phyloP scores from a whole-genome alignment of 2,888 invertebrate species.

The Aleiodes testaceus region DNA sequence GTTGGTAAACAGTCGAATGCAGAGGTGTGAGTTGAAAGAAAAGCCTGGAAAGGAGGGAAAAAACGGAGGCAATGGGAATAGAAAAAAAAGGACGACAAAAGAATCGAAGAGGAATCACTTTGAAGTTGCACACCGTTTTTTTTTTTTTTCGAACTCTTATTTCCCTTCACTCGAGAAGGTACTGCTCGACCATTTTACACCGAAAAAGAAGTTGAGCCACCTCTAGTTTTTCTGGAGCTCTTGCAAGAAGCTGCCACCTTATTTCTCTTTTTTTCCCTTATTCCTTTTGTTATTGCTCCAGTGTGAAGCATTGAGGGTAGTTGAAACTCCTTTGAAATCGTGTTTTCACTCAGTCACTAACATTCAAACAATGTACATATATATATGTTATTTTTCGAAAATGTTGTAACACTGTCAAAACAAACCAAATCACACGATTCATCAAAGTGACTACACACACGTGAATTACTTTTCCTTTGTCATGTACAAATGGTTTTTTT shows the following conservation, averaged over 20 bases:
- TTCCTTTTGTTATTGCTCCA: constrained; percentile 1
- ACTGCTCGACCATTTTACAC: constrained; percentile 17
- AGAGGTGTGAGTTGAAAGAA: not conserved
- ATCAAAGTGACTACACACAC: constrained; percentile 28
- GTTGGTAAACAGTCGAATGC: constrained; percentile 12
- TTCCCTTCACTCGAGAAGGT: constrained; percentile 20
- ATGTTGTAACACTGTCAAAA: constrained; percentile 26
- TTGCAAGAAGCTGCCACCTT: not conserved
- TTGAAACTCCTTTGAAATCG: constrained; percentile 21
- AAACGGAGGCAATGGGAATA: not conserved
- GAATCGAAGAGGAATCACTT: constrained; percentile 31
- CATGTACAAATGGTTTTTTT: not conserved
- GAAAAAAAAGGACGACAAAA: not conserved
- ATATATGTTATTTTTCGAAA: not conserved
- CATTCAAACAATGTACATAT: constrained; percentile 20
- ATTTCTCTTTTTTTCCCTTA: constrained; percentile 9
- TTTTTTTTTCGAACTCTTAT: constrained; percentile 10
- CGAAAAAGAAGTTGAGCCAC: constrained; percentile 18
- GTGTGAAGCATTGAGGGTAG: constrained; percentile 15
- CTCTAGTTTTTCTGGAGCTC: constrained; percentile 19
- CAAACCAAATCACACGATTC: constrained; percentile 34
- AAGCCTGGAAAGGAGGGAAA: not conserved
- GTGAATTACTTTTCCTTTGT: constrained; percentile 16
- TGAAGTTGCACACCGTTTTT: constrained; percentile 8
- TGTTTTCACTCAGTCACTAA: constrained; percentile 26